phyloP scores from a whole-genome alignment of 2,888 invertebrate species.

The Eulithis testata region DNA sequence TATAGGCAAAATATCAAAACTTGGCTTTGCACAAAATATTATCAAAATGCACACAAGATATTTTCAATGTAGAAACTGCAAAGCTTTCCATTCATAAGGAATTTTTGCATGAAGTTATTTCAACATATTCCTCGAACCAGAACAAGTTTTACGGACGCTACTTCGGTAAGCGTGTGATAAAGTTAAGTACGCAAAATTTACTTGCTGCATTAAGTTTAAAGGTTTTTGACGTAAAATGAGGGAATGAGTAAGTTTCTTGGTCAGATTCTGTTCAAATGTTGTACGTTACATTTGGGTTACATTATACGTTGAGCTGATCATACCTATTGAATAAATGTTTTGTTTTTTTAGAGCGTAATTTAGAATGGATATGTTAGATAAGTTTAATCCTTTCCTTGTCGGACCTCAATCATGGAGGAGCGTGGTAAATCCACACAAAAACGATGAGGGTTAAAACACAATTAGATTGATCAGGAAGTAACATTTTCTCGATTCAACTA shows the following conservation, averaged over 20 bases:
- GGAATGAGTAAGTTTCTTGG: constrained; percentile 1
- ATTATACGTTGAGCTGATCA: too few species aligned
- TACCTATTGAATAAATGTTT: not conserved
- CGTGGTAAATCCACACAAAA: constrained; percentile 46
- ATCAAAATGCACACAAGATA: constrained; percentile 25
- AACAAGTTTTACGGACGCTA: constrained; percentile 32
- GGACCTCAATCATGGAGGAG: constrained; percentile 58
- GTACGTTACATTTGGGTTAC: not conserved
- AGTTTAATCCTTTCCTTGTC: constrained; percentile 53
- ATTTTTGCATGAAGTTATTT: constrained; percentile 35
- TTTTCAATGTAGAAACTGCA: constrained; percentile 22
- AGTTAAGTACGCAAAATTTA: constrained; percentile 19
- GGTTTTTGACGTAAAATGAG: constrained; percentile 19
- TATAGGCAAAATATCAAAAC: constrained; percentile 15
- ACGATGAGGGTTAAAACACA: constrained; percentile 45
- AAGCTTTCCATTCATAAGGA: constrained; percentile 29
- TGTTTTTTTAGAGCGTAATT: constrained; percentile 40
- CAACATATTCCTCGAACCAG: constrained; percentile 22
- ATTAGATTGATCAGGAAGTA: constrained; percentile 44
- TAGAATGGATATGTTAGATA: constrained; percentile 45
- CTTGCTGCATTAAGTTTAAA: constrained; percentile 26
- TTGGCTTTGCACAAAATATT: constrained; percentile 15
- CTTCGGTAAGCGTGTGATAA: constrained; percentile 18
- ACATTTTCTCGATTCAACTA: constrained; percentile 36
- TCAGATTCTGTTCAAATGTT: constrained; percentile 5